Conservation (phyloP, 2,888 invertebrate species). For the Ferrisia virgata region DNA sequence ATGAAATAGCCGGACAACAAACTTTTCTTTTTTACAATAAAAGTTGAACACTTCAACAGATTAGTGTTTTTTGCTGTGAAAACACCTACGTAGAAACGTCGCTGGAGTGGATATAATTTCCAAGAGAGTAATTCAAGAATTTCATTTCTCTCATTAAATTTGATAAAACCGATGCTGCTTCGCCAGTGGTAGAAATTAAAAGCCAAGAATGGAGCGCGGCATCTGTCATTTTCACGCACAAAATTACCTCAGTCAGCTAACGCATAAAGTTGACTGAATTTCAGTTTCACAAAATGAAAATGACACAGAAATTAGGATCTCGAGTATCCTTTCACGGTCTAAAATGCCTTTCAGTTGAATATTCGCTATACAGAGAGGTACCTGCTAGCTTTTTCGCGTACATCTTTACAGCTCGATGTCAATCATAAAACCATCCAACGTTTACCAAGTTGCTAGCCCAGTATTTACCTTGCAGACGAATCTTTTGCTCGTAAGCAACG, state of each 20-base stretch:
- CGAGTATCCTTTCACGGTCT: constrained; percentile 22
- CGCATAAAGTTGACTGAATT: constrained; percentile 13
- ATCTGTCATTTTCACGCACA: constrained; percentile 40
- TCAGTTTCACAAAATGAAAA: neutral
- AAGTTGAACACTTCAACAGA: too few species aligned
- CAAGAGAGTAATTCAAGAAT: neutral
- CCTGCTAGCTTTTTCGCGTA: neutral
- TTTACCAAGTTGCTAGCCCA: neutral
- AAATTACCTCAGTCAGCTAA: neutral
- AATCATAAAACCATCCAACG: constrained; percentile 6
- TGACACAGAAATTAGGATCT: constrained; percentile 15
- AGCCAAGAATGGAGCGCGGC: neutral
- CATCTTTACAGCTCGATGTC: constrained; percentile 15
- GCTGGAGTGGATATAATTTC: too few species aligned
- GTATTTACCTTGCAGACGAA: neutral
- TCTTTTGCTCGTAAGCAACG: neutral
- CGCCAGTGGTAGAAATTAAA: constrained; percentile 19
- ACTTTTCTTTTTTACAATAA: too few species aligned
- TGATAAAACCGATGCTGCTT: neutral
- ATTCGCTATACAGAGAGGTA: neutral
- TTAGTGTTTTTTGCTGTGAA: too few species aligned
- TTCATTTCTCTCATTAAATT: constrained; percentile 35
- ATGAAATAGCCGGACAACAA: too few species aligned
- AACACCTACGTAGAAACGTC: too few species aligned
- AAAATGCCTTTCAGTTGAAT: neutral